Percentiles rank a stretch among this genome's conserved stretches.
These are phyloP conservation scores for Xanthostigma xanthostigma DNA, from an alignment of 2,888 invertebrate genomes.

Conservation along the genomic window DNA sequence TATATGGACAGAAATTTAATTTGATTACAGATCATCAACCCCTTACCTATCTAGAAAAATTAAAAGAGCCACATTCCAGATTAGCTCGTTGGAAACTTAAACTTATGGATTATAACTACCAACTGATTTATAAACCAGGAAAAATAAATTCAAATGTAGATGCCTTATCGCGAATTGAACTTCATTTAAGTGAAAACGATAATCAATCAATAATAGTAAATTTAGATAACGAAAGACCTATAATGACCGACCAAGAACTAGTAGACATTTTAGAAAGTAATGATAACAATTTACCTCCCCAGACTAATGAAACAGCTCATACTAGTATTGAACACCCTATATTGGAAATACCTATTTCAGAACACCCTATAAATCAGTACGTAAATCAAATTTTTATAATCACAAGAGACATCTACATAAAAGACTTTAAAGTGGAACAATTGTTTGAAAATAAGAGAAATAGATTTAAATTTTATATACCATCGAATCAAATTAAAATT, in stretches of 20 bases:
- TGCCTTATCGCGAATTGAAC: slow-evolving; percentile 14
- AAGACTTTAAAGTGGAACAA: too few species aligned
- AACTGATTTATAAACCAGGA: slow-evolving; percentile 19
- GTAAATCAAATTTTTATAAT: not conserved
- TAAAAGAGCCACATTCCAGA: slow-evolving; percentile 18
- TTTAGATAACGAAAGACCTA: not conserved
- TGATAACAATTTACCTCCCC: too few species aligned
- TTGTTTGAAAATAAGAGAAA: too few species aligned
- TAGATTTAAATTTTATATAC: too few species aligned
- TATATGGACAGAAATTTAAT: slow-evolving; percentile 22
- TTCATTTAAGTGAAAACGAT: not conserved
- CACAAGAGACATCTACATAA: not conserved
- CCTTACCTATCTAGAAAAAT: slow-evolving; percentile 20
- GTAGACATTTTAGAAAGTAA: too few species aligned
- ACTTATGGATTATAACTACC: slow-evolving; percentile 21
- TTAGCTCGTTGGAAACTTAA: slow-evolving; percentile 19
- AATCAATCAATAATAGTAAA: not conserved
- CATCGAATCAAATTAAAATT: too few species aligned
- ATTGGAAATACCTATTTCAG: not conserved
- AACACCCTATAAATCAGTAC: not conserved
- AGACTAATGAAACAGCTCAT: not conserved
- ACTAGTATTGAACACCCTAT: not conserved
- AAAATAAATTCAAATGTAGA: slow-evolving; percentile 19
- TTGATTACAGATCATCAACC: slow-evolving; percentile 23
- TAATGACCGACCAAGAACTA: not conserved